Evolutionary conservation across 2,888 invertebrate genomes (phyloP), one percentile per base, ranked within the genome.

Genomic region (Neocrepidodera transversa): DNA sequence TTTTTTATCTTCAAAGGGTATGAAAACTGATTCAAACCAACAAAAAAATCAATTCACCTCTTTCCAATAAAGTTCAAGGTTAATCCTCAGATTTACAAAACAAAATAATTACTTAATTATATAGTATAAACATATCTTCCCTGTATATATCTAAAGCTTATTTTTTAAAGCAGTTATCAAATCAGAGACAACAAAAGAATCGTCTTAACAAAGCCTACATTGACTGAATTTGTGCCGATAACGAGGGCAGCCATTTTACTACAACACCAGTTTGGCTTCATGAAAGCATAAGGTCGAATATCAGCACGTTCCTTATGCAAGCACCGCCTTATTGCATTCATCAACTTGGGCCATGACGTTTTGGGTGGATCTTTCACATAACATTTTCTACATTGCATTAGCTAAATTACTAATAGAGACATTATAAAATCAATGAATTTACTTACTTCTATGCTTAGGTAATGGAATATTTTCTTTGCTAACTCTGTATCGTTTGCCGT

Each of bases 361-460:
- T 23, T 52, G 53, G 48, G 48, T 54, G 60, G 30, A 63, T 55
- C 51, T 47, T 30, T 54, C 36, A 47, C 54, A 11, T 26, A 30
- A 32, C 23, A 23, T 23, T 52, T 60, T 58, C 47, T 54, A 58
- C 38, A 16, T 23, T 54, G 38, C 47, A 35, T 51, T 45, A 10
- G 5, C 20, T 28, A 16, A 51, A 58, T 20, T 49, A 53, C 30
- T 26, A 13, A 45, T 35, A 45, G 60, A 20, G 38, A 45, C 36
- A 36, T 40, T 13, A 56, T 7, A 58, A 59, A 48, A 54, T 51
- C 54, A 52, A 55, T 51, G 32, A 58, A 61, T 72, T 69, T 38
- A 81, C 85, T 77, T 81, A 89, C 89, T 85, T 88, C 84, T 65
- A 89, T 84, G 59, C 86, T 83, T 68, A 89, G 81, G 74, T 85